phyloP scores from a whole-genome alignment of 1,140 invertebrate genomes.

The Anastatus disparis region DNA sequence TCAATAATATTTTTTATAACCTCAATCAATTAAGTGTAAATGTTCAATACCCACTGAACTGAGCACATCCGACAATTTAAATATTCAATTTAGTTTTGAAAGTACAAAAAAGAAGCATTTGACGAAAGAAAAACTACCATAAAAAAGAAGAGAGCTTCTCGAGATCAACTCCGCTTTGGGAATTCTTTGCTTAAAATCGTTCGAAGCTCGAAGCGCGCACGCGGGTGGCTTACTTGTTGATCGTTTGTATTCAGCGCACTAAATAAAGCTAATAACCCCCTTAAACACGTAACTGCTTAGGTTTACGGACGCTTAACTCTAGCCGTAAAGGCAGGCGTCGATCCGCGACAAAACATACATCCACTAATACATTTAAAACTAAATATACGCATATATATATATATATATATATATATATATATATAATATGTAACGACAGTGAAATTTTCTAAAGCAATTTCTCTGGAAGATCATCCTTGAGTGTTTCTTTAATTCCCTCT shows the following conservation, averaged over 20 bases:
- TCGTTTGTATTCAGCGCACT: slow-evolving; percentile 47
- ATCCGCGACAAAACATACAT: background rate
- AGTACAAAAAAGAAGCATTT: background rate
- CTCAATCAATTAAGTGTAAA: too few species aligned
- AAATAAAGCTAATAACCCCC: slow-evolving; percentile 45
- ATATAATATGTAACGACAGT: too few species aligned
- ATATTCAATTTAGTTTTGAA: too few species aligned
- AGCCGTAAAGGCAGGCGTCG: slow-evolving; percentile 39
- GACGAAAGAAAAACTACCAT: background rate
- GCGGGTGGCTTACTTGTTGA: slow-evolving; percentile 40
- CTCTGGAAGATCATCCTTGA: background rate
- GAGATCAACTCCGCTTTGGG: background rate
- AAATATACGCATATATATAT: background rate
- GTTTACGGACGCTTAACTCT: slow-evolving; percentile 46
- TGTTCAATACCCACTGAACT: too few species aligned
- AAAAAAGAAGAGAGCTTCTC: background rate
- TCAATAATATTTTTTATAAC: too few species aligned
- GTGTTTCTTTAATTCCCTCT: background rate
- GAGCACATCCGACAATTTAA: too few species aligned
- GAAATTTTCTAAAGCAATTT: too few species aligned
- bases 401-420: too few species aligned
- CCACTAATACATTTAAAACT: background rate
- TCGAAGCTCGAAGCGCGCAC: background rate
- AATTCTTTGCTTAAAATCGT: background rate
- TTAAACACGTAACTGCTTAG: slow-evolving; percentile 37